Percentiles rank a stretch among this genome's conserved stretches.
Evolutionary conservation across 2,888 invertebrate genomes (phyloP).

Genomic region (Tanypteryx hageni): DNA sequence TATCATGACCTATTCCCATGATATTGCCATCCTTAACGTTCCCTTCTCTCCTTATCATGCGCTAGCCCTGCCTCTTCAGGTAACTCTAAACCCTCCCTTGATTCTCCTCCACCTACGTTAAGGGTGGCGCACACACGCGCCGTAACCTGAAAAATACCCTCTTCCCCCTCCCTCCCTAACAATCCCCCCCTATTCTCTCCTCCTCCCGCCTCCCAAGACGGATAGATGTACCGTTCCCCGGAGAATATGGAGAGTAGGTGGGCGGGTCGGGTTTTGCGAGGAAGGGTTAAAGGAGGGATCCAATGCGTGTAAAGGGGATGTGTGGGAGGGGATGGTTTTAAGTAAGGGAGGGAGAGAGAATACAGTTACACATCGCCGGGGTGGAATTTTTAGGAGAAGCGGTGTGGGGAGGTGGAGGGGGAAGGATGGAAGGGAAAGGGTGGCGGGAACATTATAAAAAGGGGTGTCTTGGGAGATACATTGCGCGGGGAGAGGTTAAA

Average conservation of each 20-base stretch:
- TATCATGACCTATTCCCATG: too few species aligned
- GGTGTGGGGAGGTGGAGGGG: not conserved
- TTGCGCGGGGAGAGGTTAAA: too few species aligned
- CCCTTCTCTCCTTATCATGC: too few species aligned
- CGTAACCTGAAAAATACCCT: not conserved
- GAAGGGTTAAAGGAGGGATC: not conserved
- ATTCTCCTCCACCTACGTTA: too few species aligned
- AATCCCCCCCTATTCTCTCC: not conserved
- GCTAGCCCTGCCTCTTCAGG: too few species aligned
- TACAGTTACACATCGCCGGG: not conserved
- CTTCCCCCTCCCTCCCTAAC: not conserved
- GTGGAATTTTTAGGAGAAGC: not conserved
- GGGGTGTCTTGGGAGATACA: too few species aligned
- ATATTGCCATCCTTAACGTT: too few species aligned
- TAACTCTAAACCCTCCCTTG: too few species aligned
- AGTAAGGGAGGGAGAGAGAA: too few species aligned
- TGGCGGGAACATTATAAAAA: too few species aligned
- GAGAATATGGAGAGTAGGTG: not conserved
- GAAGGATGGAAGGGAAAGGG: not conserved
- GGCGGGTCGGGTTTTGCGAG: not conserved
- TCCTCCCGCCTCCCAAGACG: not conserved
- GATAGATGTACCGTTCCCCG: too few species aligned
- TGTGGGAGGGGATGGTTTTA: not conserved
- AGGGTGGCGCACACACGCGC: too few species aligned
- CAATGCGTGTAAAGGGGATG: not conserved